These are phyloP conservation scores for Apodemia zela DNA, from an alignment of 2,888 invertebrate genomes.

Conservation along the genomic window DNA sequence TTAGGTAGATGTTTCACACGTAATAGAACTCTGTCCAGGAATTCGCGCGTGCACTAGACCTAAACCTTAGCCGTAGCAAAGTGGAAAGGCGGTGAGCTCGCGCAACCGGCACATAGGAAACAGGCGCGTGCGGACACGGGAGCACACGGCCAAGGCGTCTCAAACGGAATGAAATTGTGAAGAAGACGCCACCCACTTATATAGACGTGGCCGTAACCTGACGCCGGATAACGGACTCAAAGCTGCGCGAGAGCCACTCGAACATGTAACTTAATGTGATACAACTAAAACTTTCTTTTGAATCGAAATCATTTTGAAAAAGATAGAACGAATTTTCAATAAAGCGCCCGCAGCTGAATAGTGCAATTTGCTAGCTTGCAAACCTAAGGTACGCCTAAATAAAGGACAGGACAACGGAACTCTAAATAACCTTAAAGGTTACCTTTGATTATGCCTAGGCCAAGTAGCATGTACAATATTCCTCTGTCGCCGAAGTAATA, in stretches of 20 bases:
- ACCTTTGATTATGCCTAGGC: conserved; percentile 25
- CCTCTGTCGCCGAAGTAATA: conserved; percentile 14
- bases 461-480: conserved; percentile 23
- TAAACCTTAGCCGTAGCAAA: conserved; percentile 43
- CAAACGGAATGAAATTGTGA: conserved; percentile 79
- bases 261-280: conserved; percentile 42
- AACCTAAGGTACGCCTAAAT: conserved; percentile 47
- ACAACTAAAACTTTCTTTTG: conserved; percentile 21
- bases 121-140: conserved; percentile 44
- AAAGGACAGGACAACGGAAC: conserved; percentile 61
- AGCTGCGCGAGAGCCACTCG: conserved; percentile 46
- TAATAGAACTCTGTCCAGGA: conserved; percentile 61
- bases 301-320: conserved; percentile 49
- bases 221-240: conserved; percentile 77
- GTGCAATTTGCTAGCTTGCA: conserved; percentile 66
- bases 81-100: conserved; percentile 44
- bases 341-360: conserved; percentile 69
- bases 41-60: conserved; percentile 60
- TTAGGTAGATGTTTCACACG: conserved; percentile 55
- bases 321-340: conserved; percentile 77
- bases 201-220: conserved; percentile 80
- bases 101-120: conserved; percentile 48
- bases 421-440: conserved; percentile 48
- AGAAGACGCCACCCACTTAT: conserved; percentile 78
- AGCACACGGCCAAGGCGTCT: conserved; percentile 63